Base-by-base conservation (phyloP, 2,888 invertebrate species). In the Drosophila planitibia region DNA sequence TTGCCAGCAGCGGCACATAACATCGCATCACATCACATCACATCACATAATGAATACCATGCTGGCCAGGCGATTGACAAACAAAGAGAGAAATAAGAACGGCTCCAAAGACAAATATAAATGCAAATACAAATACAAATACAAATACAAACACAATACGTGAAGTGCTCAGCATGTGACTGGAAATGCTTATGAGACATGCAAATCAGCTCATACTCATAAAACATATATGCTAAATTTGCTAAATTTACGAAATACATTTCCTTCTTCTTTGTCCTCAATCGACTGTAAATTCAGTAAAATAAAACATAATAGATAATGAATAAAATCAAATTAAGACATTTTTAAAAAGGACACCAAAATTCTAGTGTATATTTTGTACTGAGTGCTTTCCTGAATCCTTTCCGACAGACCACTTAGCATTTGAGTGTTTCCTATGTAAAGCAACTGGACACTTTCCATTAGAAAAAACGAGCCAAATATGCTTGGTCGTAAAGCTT, bases 31-130 rank as follows among this genome's bases (percentile, higher is more conserved):
- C 35, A 35, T 3, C 19, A n/a, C 35, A 35, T 3, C 32, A 4
- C 25, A 22, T 22, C 22, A 22, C 51, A 64, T 75, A 75, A 76
- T 75, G 75, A 75, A 70, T 65, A 76, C 65, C 61, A 64, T 70
- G 70, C 76, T 64, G 64, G 47, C 64, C 63, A 61, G 53, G 33
- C 59, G 64, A 60, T 75, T 57, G 68, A 35, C 74, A 68, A 74
- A 74, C 62, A 75, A 55, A 59, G 35, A 49, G 44, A 19, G 53
- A 49, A 72, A 59, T 41, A 51, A 39, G 35, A 41, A 25, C 62
- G 61, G 51, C 47, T 58, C 52, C 68, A 55, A 75, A 68, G 28
- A 74, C 60, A 74, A 74, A 62, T 59, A 68, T 5, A 67, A 52
- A 74, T 33, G 19, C 53, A 62, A 65, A 65, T 65, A 10, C 65